Base-by-base conservation (phyloP, 2,888 invertebrate species). In the Hemistola chrysoprasaria region DNA sequence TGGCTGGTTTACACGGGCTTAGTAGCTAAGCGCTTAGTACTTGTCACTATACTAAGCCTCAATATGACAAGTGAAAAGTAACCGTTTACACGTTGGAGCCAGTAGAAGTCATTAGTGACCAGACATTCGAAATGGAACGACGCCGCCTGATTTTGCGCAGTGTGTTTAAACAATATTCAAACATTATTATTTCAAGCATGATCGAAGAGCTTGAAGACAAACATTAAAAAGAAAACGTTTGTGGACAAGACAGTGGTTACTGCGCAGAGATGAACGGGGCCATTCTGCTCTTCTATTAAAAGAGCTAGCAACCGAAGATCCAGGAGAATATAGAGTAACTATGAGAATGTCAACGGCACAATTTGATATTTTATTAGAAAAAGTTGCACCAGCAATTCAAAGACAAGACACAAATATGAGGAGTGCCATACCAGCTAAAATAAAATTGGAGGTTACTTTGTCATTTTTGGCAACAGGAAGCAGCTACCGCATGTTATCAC, bases 391-490 rank as follows among this genome's bases (percentile, higher is more conserved):
- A 26, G 40, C 40, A 40, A 61, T 57, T 40, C 53, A 59, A 28
- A 53, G 52, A 31, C 47, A 47, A 10, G 49, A 62, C 37, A 64
- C 59, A 28, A 40, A 53, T 11, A 55, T 62, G 50, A 55, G 57
- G 54, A 46, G 54, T 50, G 59, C 62, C 23, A 41, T 65, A 43
- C 56, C 65, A 42, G 52, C 59, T 31, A 56, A 59, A 54, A 29
- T 62, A 25, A 65, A 67, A 60, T 33, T 65, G 21, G 58, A 62
- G 56, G 42, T 63, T 26, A 62, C 63, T 24, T 48, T 65, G 38
- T 49, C 50, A 38, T 65, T 51, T 52, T 59, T 64, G 34, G 51
- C 56, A 46, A 50, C 61, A 24, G 60, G 62, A 51, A 57, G 51
- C 42, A 50, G 31, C 11, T 65, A 51, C 41, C 48, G 58, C 29